Evolutionary conservation across 2,797 vertebrate genomes (phyloP).

Genomic region (Lagocephalus sceleratus): DNA sequence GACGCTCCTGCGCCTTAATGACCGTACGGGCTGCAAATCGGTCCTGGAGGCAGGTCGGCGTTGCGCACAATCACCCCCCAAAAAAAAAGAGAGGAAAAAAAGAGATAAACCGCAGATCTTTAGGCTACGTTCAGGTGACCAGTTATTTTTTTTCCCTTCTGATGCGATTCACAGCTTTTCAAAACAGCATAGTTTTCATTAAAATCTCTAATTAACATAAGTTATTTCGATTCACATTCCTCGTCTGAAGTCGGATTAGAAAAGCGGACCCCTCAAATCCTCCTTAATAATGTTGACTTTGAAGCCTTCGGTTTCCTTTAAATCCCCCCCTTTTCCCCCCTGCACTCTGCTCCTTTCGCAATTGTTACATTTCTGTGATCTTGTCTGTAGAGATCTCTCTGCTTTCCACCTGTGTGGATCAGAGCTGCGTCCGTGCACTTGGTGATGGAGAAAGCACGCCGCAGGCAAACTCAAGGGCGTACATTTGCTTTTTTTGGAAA

Average conservation of each 20-base stretch:
- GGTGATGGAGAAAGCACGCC: constrained; percentile 53
- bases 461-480: constrained; percentile 7
- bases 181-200: constrained; percentile 49
- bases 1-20: constrained; percentile 40
- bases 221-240: constrained; percentile 63
- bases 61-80: constrained; percentile 14
- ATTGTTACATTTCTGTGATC: constrained; percentile 54
- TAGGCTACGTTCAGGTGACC: constrained; percentile 34
- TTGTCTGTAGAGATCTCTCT: constrained; percentile 38
- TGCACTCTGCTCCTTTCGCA: constrained; percentile 33
- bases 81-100: constrained; percentile 2
- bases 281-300: constrained; percentile 58
- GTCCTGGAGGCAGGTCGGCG: constrained; percentile 33
- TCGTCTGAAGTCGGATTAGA: constrained; percentile 67
- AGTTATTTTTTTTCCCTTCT: constrained; percentile 28
- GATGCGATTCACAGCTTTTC: constrained; percentile 39
- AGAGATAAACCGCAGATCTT: constrained; percentile 7
- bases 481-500: not conserved
- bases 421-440: constrained; percentile 46
- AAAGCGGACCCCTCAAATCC: constrained; percentile 63
- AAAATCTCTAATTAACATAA: constrained; percentile 66
- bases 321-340: constrained; percentile 25
- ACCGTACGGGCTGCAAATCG: constrained; percentile 38
- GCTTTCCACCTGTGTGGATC: constrained; percentile 41
- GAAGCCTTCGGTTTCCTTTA: constrained; percentile 49